These are phyloP conservation scores for Hirudo medicinalis DNA, from an alignment of 1,140 invertebrate genomes.

Conservation along the genomic window DNA sequence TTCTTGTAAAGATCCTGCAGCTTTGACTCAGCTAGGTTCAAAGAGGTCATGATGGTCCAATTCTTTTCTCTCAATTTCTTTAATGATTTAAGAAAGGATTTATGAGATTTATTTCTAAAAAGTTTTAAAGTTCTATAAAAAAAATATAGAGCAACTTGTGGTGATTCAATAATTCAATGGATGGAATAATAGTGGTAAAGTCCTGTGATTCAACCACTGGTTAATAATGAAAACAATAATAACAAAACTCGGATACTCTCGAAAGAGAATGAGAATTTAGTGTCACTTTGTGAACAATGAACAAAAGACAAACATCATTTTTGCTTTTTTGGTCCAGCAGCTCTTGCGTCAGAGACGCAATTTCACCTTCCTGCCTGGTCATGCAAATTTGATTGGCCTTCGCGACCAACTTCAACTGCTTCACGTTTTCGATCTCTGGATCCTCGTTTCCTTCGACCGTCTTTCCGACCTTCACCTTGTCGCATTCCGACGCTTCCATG, in stretches of 20 bases:
- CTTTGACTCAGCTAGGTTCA: neutral
- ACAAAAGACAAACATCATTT: neutral
- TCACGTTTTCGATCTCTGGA: neutral
- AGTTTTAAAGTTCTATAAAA: no score
- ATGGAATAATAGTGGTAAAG: no score
- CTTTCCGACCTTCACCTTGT: neutral
- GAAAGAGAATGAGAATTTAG: no score
- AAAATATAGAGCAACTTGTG: no score
- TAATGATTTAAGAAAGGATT: neutral
- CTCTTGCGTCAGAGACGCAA: neutral
- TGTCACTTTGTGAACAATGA: no score
- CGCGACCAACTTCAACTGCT: neutral
- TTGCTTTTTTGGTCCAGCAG: neutral
- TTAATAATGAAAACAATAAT: no score
- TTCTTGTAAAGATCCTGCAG: neutral
- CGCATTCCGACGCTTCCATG: no score
- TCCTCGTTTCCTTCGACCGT: neutral
- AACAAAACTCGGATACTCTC: no score
- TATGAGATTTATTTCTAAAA: no score
- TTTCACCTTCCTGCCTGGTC: neutral
- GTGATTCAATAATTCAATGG: no score
- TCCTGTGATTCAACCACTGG: no score
- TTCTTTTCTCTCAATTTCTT: constrained; percentile 1
- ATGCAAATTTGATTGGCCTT: neutral
- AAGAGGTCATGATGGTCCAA: neutral